These are phyloP conservation scores for Myiozetetes cayanensis DNA, from an alignment of 2,113 vertebrate species.

Conservation along the genomic window DNA sequence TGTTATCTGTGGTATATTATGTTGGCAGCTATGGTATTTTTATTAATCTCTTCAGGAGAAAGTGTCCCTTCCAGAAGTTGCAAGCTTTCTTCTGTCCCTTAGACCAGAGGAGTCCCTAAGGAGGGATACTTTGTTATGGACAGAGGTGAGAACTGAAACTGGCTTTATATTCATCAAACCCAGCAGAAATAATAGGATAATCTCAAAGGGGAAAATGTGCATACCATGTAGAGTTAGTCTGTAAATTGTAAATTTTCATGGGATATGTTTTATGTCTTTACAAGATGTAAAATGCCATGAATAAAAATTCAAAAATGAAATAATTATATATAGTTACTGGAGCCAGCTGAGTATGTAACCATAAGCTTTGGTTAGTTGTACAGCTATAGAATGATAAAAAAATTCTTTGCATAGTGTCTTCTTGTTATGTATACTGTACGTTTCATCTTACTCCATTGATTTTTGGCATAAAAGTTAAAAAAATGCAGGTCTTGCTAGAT, in stretches of 20 bases:
- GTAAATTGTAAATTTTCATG: background rate
- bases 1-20: background rate
- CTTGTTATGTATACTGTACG: background rate
- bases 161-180: background rate
- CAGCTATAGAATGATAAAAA: background rate
- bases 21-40: background rate
- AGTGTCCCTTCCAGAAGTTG: conserved; percentile 83
- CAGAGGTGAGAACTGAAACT: conserved; percentile 76
- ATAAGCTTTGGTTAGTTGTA: background rate
- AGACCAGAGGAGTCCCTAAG: conserved; percentile 86
- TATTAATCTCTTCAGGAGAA: conserved; percentile 68
- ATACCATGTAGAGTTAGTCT: background rate
- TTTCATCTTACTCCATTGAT: background rate
- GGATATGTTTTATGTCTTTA: background rate
- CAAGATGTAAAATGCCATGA: background rate
- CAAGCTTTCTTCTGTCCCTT: conserved; percentile 82
- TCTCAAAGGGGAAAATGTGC: background rate
- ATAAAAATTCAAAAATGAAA: background rate
- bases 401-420: background rate
- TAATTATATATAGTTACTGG: background rate
- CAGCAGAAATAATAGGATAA: background rate
- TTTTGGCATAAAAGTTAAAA: background rate
- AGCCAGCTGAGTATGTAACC: background rate
- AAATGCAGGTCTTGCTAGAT: background rate
- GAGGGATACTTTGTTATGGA: conserved; percentile 85